These are phyloP conservation scores for Athalia circularis DNA, from an alignment of 2,888 invertebrate genomes.

Conservation along the genomic window DNA sequence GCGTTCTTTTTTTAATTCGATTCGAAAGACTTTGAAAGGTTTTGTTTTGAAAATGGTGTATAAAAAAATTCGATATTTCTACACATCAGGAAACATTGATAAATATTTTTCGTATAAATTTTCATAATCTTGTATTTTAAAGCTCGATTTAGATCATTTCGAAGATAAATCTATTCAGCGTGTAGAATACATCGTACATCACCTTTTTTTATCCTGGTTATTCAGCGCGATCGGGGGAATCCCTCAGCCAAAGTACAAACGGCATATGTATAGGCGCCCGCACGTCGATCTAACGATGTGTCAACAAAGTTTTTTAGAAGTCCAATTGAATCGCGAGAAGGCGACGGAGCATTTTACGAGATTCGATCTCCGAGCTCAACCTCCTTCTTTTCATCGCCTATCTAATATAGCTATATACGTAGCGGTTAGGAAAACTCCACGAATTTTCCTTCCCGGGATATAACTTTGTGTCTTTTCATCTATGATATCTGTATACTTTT, in stretches of 20 bases:
- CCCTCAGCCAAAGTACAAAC: slow-evolving; percentile 22
- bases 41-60: too few species aligned
- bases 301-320: slow-evolving; percentile 32
- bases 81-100: too few species aligned
- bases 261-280: neutral
- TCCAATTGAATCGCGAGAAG: slow-evolving; percentile 33
- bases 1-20: too few species aligned
- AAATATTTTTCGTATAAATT: too few species aligned
- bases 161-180: neutral
- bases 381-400: neutral
- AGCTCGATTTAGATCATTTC: neutral
- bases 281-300: slow-evolving; percentile 33
- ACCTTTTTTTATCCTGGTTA: neutral
- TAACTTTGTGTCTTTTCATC: slow-evolving; percentile 18
- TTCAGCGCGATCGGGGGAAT: neutral
- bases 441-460: slow-evolving; percentile 7
- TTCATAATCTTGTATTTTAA: too few species aligned
- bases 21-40: too few species aligned
- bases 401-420: too few species aligned
- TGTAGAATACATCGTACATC: neutral
- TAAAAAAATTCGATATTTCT: too few species aligned
- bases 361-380: slow-evolving; percentile 18
- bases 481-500: neutral
- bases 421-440: slow-evolving; percentile 17
- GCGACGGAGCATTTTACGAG: slow-evolving; percentile 33